Percentiles rank a stretch among this genome's conserved stretches.
phyloP scores from a whole-genome alignment of 2,113 vertebrate species.

The Aldabrachelys gigantea region DNA sequence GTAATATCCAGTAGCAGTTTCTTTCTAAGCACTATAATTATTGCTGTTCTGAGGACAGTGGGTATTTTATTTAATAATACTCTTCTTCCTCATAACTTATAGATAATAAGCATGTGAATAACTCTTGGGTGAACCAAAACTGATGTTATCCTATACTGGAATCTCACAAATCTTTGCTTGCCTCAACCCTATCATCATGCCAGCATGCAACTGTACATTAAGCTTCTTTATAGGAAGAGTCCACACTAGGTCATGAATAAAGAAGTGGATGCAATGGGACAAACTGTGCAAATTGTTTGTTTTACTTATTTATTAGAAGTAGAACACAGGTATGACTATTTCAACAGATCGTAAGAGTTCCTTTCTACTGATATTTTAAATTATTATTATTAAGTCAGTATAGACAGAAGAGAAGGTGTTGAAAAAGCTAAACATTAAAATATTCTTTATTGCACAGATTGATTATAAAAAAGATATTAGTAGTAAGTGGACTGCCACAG shows the following conservation, averaged over 20 bases:
- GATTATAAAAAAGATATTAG: background rate
- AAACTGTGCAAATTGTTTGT: background rate
- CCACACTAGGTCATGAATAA: background rate
- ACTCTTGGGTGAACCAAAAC: background rate
- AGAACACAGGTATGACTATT: conserved; percentile 17
- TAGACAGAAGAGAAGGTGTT: background rate
- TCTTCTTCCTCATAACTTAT: background rate
- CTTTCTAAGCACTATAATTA: background rate
- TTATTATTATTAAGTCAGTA: background rate
- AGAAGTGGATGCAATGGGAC: background rate
- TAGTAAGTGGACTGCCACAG: background rate
- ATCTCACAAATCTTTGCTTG: background rate
- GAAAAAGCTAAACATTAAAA: background rate
- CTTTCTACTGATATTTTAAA: background rate
- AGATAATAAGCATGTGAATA: background rate
- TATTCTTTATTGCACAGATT: background rate
- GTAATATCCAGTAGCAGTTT: background rate
- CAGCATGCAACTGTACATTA: background rate
- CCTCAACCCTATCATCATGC: background rate
- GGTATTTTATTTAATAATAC: background rate
- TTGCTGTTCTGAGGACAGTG: fast-evolving
- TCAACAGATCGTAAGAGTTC: background rate
- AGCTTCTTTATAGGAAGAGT: background rate
- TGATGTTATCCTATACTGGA: background rate
- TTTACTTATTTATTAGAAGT: conserved; percentile 39